phyloP scores from a whole-genome alignment of 1,140 invertebrate species.

The Platorchestia sp. region DNA sequence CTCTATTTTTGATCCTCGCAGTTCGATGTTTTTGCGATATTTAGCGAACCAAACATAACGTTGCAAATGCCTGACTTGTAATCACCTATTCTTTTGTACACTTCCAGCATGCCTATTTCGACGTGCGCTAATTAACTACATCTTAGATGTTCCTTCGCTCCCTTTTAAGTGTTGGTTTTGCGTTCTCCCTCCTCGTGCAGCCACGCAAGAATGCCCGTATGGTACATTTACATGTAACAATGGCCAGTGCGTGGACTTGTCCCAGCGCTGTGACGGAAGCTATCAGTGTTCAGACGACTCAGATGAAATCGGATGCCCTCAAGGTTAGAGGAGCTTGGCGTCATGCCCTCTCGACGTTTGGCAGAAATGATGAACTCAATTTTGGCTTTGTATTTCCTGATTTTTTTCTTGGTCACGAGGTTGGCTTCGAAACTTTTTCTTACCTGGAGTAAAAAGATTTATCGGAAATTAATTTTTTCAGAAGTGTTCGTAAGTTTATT shows the following conservation, averaged over 20 bases:
- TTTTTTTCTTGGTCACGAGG: too few species aligned
- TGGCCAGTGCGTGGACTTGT: constrained; percentile 62
- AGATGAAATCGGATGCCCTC: constrained; percentile 69
- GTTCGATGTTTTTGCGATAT: not conserved
- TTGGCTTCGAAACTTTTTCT: too few species aligned
- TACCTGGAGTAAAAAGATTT: not conserved
- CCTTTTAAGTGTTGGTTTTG: not conserved
- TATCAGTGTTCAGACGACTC: constrained; percentile 69
- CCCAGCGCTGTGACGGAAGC: constrained; percentile 65
- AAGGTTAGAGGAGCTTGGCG: not conserved
- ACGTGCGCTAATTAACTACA: not conserved
- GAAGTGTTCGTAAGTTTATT: not conserved
- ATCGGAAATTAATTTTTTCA: not conserved
- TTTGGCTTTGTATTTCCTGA: not conserved
- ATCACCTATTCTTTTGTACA: not conserved
- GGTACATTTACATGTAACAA: constrained; percentile 59
- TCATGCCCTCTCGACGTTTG: not conserved
- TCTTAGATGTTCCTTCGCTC: not conserved
- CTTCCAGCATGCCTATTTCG: not conserved
- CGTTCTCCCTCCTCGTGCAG: not conserved
- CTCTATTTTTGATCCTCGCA: not conserved
- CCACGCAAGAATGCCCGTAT: constrained; percentile 9
- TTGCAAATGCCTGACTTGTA: not conserved
- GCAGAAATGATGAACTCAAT: not conserved
- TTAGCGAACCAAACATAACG: not conserved